Percentiles rank a stretch among this genome's conserved stretches.
Evolutionary conservation across 2,113 vertebrate genomes (phyloP).

Genomic region (Hemiprocne comata): DNA sequence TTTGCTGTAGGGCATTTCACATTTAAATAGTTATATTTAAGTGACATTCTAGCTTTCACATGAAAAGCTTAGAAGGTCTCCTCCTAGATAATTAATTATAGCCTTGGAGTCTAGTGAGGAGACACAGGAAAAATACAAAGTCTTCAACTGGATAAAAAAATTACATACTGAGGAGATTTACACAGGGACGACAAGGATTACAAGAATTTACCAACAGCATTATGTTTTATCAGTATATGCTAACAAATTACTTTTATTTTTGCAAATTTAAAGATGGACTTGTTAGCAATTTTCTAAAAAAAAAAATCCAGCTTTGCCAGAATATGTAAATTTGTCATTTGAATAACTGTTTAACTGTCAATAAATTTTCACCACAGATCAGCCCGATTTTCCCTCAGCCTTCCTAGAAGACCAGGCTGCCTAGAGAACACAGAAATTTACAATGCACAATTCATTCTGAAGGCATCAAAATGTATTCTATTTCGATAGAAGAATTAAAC

Average conservation of each 20-base stretch:
- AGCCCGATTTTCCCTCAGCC: not conserved
- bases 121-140: not conserved
- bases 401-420: not conserved
- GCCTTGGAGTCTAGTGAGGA: not conserved
- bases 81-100: conserved; percentile 23
- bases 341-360: not conserved
- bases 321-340: not conserved
- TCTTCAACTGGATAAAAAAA: not conserved
- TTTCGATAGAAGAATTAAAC: not conserved
- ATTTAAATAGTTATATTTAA: conserved; percentile 28
- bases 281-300: not conserved
- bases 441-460: not conserved
- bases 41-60: conserved; percentile 19
- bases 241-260: not conserved
- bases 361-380: not conserved
- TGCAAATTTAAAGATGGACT: not conserved
- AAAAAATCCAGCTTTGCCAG: not conserved
- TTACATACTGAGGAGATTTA: not conserved
- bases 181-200: not conserved
- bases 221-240: not conserved
- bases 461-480: not conserved
- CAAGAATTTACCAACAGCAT: not conserved
- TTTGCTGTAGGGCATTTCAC: conserved; percentile 9
- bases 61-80: conserved; percentile 9
- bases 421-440: not conserved